Base-by-base conservation (phyloP, 2,888 invertebrate genomes). In the Oligia latruncula region DNA sequence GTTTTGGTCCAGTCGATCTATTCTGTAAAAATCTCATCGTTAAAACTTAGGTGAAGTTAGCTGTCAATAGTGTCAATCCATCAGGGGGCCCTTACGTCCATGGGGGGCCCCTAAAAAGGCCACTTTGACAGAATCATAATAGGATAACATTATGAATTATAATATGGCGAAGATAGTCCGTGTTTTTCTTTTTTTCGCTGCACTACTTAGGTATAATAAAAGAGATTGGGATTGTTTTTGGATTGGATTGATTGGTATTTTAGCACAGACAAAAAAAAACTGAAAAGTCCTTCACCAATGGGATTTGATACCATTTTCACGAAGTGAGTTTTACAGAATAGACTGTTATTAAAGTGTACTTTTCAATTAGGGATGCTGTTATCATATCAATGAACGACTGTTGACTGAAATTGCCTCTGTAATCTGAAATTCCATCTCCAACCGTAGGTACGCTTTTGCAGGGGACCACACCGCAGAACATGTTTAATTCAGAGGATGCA, bases 401-500 rank as follows among this genome's bases (percentile, higher is more conserved):
- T 78, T 55, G 20, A 23, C 29, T 60, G 15, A 74, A 77, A 81
- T 78, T 81, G 62, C 58, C 46, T 64, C 17, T 13, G 66, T 49
- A 55, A 82, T 86, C 73, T 62, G 23, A 66, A 74, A 71, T 83
- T 70, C 67, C 66, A 77, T 78, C 71, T 86, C 35, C 15, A 74
- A 58, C 46, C 58, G 70, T 52, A 71, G 35, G 23, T n/a, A 58
- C 35, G 6, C n/a, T 76, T 73, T 66, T 71, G 49, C 55, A 66
- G 67, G 43, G 29, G 64, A 40, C 58, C 72, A 60, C 65, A 74
- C 77, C 74, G 20, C 79, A 71, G 40, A 74, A 65, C 77, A 72
- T 77, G 82, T 77, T 82, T 82, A 66, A 80, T 80, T 87, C 83
- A 88, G 71, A 75, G 77, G 78, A 86, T 88, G 77, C 84, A 80